phyloP scores from a whole-genome alignment of 2,888 invertebrate species.

The Trachelus stipa region DNA sequence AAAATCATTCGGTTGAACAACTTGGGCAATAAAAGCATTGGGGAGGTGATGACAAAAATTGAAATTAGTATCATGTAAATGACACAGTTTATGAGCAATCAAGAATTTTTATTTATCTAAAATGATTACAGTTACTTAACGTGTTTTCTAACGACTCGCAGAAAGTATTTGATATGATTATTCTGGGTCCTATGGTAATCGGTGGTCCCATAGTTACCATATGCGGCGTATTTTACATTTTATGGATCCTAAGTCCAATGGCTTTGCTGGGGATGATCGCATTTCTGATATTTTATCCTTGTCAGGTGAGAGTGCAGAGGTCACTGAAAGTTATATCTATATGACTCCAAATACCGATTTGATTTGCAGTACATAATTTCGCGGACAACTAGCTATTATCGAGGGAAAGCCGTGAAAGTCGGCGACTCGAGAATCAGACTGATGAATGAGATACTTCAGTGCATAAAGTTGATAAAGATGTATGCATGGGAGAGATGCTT shows the following conservation, averaged over 20 bases:
- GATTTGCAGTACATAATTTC: constrained; percentile 65
- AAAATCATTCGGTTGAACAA: constrained; percentile 61
- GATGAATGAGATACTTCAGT: constrained; percentile 71
- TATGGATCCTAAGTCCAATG: constrained; percentile 69
- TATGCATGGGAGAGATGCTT: constrained; percentile 76
- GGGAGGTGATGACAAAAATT: constrained; percentile 48
- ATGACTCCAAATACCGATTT: background rate
- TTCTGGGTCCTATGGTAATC: constrained; percentile 68
- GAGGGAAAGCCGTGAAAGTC: constrained; percentile 41
- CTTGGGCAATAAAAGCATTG: constrained; percentile 67
- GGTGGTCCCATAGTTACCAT: constrained; percentile 69
- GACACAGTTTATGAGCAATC: background rate
- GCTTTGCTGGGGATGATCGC: constrained; percentile 68
- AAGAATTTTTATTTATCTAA: background rate
- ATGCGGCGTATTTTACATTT: constrained; percentile 67
- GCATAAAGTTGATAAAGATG: constrained; percentile 74
- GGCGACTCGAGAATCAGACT: constrained; percentile 65
- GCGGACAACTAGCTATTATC: constrained; percentile 60
- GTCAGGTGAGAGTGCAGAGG: constrained; percentile 65
- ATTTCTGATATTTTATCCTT: constrained; percentile 69
- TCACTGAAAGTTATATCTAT: background rate
- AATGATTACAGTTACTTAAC: constrained; percentile 68
- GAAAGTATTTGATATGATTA: constrained; percentile 69
- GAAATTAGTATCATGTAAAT: background rate
- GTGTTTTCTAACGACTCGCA: constrained; percentile 71